Base-by-base conservation (phyloP, 2,888 invertebrate genomes). In the Melieria picta region DNA sequence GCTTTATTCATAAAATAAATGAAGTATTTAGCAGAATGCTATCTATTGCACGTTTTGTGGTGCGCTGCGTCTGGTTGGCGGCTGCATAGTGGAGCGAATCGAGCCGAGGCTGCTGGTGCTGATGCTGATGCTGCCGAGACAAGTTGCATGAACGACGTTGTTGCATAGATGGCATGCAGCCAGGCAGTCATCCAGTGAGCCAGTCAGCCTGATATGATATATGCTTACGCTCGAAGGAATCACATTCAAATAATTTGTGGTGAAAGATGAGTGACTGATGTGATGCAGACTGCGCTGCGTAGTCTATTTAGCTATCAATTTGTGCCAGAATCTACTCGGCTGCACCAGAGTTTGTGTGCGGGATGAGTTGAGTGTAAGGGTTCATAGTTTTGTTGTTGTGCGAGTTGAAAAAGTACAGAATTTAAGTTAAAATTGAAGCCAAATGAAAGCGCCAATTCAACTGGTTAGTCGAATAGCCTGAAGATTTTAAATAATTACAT, bases 1-100 rank as follows among this genome's bases (percentile, higher is more conserved):
- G 73, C 75, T 76, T 76, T 79, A 80, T 82, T 82, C 82, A 81
- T 81, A 78, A 79, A 81, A 80, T 80, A 82, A 81, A 81, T 82
- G 78, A 81, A 80, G 82, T 79, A 80, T 81, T 82, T 82, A 82
- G 81, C 73, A 77, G 74, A 77, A 71, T 68, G 69, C 69, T 65
- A 69, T 62, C 69, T 69, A 70, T 70, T 64, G 64, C 66, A 71
- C 71, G 66, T 61, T 61, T n/a, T 65, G 62, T 46, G 71, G 55
- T 66, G 48, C 55, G 42, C 48, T 50, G 10, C 65, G 61, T 60
- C 58, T 50, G 64, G 64, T 45, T 52, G 16, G 65, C 58, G 58
- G 57, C 64, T 64, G 47, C 4, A 57, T 45, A 45, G 64, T 48
- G n/a, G 45, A 13, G 13, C 43, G 30, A 13, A 43, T 67, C 43